These are phyloP conservation scores for Pipa parva DNA, from an alignment of 2,113 vertebrate genomes.

Conservation along the genomic window DNA sequence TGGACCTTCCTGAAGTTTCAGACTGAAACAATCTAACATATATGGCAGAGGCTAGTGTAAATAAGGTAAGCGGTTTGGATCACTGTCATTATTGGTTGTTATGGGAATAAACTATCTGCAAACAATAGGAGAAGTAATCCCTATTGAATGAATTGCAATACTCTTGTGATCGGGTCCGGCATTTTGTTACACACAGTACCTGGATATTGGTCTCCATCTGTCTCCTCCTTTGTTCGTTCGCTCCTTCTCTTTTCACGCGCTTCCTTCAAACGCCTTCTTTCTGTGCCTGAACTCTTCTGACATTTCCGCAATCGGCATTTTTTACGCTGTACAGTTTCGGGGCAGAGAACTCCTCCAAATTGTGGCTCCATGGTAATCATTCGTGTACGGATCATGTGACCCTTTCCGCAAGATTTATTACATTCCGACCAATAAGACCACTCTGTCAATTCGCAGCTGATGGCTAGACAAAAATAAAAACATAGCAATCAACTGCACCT, in stretches of 20 bases:
- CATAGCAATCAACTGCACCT: background rate
- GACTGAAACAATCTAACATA: background rate
- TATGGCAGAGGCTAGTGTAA: background rate
- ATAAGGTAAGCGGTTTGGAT: background rate
- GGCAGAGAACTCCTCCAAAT: conserved; percentile 85
- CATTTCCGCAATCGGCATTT: conserved; percentile 92
- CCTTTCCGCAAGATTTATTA: conserved; percentile 95
- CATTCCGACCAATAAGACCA: conserved; percentile 97
- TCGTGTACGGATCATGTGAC: conserved; percentile 88
- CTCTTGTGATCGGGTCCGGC: too few species aligned
- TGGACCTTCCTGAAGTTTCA: background rate
- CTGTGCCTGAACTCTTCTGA: conserved; percentile 71
- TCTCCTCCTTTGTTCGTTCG: conserved; percentile 71
- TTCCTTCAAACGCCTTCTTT: conserved; percentile 86
- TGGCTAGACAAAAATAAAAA: conserved; percentile 63
- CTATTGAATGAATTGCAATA: too few species aligned
- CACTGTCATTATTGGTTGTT: too few species aligned
- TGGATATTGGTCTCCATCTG: conserved; percentile 73
- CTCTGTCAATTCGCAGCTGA: conserved; percentile 82
- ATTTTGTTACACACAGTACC: too few species aligned
- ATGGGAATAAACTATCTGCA: too few species aligned
- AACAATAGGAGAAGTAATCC: too few species aligned
- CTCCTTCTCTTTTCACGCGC: conserved; percentile 83
- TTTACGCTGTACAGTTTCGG: conserved; percentile 85
- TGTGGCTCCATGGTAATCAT: conserved; percentile 86